Evolutionary conservation across 53 echinoderm and acorn worm species (phyloP).

Genomic region (Echinometra lucunter): DNA sequence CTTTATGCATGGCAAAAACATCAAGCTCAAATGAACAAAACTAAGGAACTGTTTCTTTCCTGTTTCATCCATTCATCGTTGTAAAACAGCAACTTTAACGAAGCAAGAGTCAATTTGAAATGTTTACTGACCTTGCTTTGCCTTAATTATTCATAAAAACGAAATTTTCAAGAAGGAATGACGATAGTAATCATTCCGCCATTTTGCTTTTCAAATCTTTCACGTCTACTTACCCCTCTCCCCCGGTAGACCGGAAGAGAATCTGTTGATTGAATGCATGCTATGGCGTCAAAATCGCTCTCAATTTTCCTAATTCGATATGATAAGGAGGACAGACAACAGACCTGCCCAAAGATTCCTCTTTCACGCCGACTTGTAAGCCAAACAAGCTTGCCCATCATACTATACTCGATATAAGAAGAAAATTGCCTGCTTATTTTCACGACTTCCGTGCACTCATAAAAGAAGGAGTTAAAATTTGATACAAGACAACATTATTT

Average conservation of each 20-base stretch:
- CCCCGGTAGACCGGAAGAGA: constrained; percentile 39
- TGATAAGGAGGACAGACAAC: constrained; percentile 54
- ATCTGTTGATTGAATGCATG: constrained; percentile 42
- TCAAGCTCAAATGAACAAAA: not conserved
- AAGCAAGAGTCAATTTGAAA: not conserved
- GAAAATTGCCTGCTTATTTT: constrained; percentile 38
- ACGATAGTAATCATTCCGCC: not conserved
- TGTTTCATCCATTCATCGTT: too few relatives aligned
- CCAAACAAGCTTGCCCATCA: not conserved
- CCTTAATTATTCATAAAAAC: not conserved
- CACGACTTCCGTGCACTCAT: constrained; percentile 7
- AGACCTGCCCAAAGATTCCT: not conserved
- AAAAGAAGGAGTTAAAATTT: constrained; percentile 29
- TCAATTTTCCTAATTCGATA: constrained; percentile 61
- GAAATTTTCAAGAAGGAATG: not conserved
- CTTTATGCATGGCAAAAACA: too few relatives aligned
- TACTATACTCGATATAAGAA: not conserved
- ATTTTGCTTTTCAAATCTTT: not conserved
- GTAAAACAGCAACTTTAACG: not conserved
- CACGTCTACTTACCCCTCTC: not conserved
- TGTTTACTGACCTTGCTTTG: not conserved
- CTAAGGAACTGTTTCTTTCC: too few relatives aligned
- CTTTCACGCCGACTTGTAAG: constrained; percentile 14
- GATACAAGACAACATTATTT: not conserved
- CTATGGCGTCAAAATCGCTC: constrained; percentile 48